Evolutionary conservation across 1,140 invertebrate genomes (phyloP).

Genomic region (Hypothenemus hampei): DNA sequence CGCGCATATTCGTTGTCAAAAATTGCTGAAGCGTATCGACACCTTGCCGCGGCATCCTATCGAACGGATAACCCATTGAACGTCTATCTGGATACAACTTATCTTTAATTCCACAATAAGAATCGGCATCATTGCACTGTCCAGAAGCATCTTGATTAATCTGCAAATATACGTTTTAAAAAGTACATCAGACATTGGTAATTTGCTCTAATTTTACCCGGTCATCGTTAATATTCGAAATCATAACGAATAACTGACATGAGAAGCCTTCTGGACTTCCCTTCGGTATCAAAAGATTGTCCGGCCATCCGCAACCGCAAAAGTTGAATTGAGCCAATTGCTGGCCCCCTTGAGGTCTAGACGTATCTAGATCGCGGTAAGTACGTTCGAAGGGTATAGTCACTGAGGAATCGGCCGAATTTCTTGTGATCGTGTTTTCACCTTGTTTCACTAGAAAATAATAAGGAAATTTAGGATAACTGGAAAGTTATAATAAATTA

Average conservation of each 20-base stretch:
- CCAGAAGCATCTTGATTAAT: conserved; percentile 36
- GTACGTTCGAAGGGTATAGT: conserved; percentile 69
- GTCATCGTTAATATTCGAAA: conserved; percentile 69
- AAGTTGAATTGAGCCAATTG: conserved; percentile 62
- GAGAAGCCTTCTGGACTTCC: conserved; percentile 62
- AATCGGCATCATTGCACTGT: conserved; percentile 63
- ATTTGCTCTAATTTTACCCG: conserved; percentile 31
- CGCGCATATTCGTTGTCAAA: conserved; percentile 63
- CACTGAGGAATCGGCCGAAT: conserved; percentile 62
- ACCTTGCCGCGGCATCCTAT: conserved; percentile 53
- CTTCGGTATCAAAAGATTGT: conserved; percentile 76
- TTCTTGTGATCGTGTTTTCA: conserved; percentile 56
- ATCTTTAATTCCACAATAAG: conserved; percentile 70
- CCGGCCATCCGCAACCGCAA: conserved; percentile 85
- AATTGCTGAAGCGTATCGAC: conserved; percentile 56
- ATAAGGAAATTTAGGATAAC: not conserved
- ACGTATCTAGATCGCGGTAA: conserved; percentile 57
- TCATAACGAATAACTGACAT: conserved; percentile 74
- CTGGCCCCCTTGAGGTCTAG: conserved; percentile 49
- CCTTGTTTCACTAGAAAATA: conserved; percentile 51
- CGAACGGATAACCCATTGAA: conserved; percentile 76
- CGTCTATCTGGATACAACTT: conserved; percentile 65
- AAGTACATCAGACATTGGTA: not conserved
- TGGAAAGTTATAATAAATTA: too few relatives aligned
- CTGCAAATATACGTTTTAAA: conserved; percentile 2